A percentile compares a stretch with the other conserved stretches of the same genome.
Evolutionary conservation across 1,140 invertebrate genomes (phyloP).

Genomic region (Brachionus paranguensis): DNA sequence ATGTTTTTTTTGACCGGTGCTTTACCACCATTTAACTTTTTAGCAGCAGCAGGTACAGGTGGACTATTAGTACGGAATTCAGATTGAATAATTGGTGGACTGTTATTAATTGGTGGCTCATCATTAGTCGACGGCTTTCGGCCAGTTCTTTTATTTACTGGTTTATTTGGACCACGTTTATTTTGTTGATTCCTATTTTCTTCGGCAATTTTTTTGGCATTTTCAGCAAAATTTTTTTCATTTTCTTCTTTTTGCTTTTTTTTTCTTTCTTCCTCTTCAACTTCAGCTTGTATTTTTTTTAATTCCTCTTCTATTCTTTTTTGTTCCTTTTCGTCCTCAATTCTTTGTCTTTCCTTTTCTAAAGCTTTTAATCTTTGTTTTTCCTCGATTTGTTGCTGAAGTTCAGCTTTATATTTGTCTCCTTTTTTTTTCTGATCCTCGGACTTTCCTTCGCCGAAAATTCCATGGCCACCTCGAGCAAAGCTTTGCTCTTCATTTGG

Average conservation of each 20-base stretch:
- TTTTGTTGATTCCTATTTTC: constrained; percentile 6
- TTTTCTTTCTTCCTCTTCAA: constrained; percentile 38
- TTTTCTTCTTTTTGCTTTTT: constrained; percentile 29
- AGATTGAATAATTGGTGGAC: not conserved
- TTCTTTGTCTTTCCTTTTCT: constrained; percentile 20
- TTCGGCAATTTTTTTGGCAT: constrained; percentile 26
- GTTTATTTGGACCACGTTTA: constrained; percentile 1
- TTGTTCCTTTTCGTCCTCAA: constrained; percentile 41
- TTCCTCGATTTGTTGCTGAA: constrained; percentile 41
- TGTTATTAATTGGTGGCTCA: not conserved
- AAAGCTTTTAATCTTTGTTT: constrained; percentile 36
- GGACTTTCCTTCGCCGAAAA: constrained; percentile 47
- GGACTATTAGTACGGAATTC: constrained; percentile 23
- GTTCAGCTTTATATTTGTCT: constrained; percentile 40
- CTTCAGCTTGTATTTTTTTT: constrained; percentile 34
- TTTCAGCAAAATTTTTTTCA: constrained; percentile 30
- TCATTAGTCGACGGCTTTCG: not conserved
- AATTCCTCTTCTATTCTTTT: constrained; percentile 38
- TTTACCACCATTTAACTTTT: constrained; percentile 34
- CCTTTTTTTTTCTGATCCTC: constrained; percentile 40
- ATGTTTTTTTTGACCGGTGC: not conserved
- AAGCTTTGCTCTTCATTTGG: constrained; percentile 46
- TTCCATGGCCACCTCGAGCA: constrained; percentile 55
- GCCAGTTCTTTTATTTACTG: not conserved
- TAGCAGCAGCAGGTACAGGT: constrained; percentile 25